These are phyloP conservation scores for Tympanoctomys barrerae DNA, from an alignment of 2,797 vertebrate species.

Conservation along the genomic window DNA sequence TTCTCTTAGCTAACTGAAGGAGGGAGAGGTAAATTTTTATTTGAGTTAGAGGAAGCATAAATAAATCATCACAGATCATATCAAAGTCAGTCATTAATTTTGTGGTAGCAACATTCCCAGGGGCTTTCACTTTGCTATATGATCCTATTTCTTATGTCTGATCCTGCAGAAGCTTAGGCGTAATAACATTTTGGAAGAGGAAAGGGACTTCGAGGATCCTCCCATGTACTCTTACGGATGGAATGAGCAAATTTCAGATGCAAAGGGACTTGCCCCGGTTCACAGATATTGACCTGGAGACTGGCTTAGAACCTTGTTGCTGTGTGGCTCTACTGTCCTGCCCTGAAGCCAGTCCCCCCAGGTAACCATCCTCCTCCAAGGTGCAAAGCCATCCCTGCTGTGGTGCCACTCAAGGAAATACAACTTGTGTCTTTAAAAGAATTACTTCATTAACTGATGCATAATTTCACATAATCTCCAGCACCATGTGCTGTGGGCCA, in stretches of 20 bases:
- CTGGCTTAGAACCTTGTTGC: neutral
- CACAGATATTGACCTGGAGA: neutral
- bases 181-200: neutral
- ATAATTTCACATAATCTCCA: neutral
- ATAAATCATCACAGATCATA: neutral
- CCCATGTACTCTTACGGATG: neutral
- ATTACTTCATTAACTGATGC: neutral
- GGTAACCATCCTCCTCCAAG: neutral
- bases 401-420: neutral
- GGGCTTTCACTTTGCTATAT: neutral
- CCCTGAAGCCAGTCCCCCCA: rapidly evolving
- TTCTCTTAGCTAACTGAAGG: neutral
- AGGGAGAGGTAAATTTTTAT: neutral
- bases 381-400: neutral
- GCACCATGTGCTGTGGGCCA: too few species aligned
- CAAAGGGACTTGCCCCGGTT: neutral
- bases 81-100: neutral
- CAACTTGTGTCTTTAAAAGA: neutral
- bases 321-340: neutral
- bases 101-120: neutral
- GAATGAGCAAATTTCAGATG: neutral
- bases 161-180: neutral
- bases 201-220: neutral
- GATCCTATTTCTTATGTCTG: neutral
- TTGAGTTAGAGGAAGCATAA: neutral